These are phyloP conservation scores for Tylochromis polylepis DNA, from an alignment of 2,113 vertebrate species.

Conservation along the genomic window DNA sequence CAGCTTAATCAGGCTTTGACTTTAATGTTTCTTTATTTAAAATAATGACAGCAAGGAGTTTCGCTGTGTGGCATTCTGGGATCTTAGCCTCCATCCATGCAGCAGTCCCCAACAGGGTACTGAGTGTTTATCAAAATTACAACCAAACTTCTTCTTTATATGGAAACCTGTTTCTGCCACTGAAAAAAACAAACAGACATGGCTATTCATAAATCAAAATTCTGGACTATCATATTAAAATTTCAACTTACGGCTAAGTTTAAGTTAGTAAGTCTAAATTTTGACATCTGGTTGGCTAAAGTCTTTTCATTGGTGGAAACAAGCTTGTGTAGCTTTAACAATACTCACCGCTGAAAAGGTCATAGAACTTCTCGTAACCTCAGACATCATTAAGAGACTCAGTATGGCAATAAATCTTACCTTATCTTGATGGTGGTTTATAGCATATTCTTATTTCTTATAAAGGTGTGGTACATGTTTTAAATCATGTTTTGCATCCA, in stretches of 20 bases:
- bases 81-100: not conserved
- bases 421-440: not conserved
- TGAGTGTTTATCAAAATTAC: no score
- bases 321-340: not conserved
- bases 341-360: not conserved
- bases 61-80: not conserved
- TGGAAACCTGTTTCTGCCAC: not conserved
- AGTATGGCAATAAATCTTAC: fast-evolving
- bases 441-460: not conserved
- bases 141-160: not conserved
- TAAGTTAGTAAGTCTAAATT: not conserved
- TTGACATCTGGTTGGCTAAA: not conserved
- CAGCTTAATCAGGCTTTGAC: not conserved
- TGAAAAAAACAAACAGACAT: not conserved
- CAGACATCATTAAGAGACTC: not conserved
- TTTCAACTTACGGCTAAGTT: not conserved
- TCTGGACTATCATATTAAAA: not conserved
- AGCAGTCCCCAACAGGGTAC: not conserved
- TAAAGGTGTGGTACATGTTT: not conserved
- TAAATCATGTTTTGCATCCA: not conserved
- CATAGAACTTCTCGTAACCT: not conserved
- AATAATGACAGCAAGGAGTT: not conserved
- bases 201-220: not conserved
- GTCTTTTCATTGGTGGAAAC: not conserved
- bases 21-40: not conserved